phyloP scores from a whole-genome alignment of 2,113 vertebrate species.

The Neodon shergylaensis region DNA sequence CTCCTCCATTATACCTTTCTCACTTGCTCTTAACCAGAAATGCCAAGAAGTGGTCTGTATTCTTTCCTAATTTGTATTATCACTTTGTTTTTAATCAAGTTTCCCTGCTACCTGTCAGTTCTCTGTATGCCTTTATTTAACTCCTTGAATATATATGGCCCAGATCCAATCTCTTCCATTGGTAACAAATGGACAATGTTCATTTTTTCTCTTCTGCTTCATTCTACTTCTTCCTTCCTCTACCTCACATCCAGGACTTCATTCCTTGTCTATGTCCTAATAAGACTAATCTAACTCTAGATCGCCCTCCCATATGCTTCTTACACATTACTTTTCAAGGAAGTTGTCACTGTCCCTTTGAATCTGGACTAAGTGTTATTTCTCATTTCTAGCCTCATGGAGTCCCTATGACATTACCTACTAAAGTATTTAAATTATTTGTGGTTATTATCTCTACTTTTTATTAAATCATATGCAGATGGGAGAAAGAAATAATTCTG shows the following conservation, averaged over 20 bases:
- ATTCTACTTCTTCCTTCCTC: neutral
- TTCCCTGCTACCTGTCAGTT: neutral
- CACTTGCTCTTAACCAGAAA: neutral
- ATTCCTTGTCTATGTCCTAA: neutral
- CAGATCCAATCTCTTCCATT: neutral
- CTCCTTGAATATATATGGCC: neutral
- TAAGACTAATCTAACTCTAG: neutral
- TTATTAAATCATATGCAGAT: neutral
- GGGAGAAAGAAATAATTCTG: neutral
- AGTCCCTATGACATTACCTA: neutral
- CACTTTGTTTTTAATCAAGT: neutral
- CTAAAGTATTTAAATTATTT: neutral
- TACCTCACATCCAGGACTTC: neutral
- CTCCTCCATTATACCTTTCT: neutral
- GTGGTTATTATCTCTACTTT: neutral
- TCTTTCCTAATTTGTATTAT: neutral
- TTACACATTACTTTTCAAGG: neutral
- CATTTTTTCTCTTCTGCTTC: neutral
- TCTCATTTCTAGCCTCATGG: neutral
- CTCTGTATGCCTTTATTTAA: neutral
- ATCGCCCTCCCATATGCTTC: neutral
- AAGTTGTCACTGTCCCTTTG: neutral
- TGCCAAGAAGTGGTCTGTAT: neutral
- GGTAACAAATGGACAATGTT: rapidly evolving
- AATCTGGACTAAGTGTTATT: neutral